Evolutionary conservation across 1,140 invertebrate genomes (phyloP).

Genomic region (Sitophilus oryzae): DNA sequence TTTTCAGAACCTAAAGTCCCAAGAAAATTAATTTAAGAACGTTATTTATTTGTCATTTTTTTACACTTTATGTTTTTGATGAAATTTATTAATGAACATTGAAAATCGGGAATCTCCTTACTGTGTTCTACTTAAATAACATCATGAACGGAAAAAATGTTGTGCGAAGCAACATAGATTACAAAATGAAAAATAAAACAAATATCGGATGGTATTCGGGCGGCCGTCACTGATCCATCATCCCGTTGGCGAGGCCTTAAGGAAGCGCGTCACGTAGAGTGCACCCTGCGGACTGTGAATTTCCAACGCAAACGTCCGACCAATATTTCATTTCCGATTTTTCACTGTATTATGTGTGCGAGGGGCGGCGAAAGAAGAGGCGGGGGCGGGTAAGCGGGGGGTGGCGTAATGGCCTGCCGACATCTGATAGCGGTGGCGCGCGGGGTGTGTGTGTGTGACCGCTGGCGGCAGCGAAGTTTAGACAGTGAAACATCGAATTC

Average conservation of each 20-base stretch:
- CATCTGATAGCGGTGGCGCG: conserved; percentile 33
- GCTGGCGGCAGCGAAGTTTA: neutral
- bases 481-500: no score
- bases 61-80: no score
- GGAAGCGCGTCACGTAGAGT: conserved; percentile 36
- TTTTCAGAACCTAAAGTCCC: no score
- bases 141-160: no score
- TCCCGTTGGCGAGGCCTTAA: neutral
- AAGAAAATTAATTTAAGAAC: no score
- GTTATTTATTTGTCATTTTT: no score
- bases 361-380: conserved; percentile 11
- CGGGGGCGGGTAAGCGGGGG: conserved; percentile 24
- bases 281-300: conserved; percentile 36
- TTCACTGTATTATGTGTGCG: conserved; percentile 43
- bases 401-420: conserved; percentile 36
- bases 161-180: no score
- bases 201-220: neutral
- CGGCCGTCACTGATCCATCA: conserved; percentile 4
- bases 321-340: conserved; percentile 45
- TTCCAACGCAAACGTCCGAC: conserved; percentile 42
- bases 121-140: no score
- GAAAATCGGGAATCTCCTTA: no score
- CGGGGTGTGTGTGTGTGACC: no score
- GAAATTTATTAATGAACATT: no score
- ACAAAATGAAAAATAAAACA: neutral